Evolutionary conservation across 2,888 invertebrate genomes (phyloP).

Genomic region (Deroplatys truncata): DNA sequence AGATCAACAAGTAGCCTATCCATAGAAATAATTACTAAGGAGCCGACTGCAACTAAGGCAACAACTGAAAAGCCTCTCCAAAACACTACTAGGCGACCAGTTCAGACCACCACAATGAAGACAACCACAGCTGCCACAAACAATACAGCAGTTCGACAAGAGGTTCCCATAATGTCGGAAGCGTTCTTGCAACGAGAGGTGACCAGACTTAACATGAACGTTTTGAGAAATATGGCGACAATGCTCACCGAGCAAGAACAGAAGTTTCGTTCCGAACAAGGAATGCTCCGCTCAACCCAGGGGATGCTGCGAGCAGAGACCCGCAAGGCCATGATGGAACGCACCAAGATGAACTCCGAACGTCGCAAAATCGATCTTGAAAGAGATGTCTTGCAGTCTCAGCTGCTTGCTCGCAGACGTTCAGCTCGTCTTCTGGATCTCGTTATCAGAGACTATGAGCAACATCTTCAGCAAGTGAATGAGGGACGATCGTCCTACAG

Average conservation of each 20-base stretch:
- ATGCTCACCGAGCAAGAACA: conserved; percentile 25
- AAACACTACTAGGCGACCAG: neutral
- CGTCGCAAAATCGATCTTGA: conserved; percentile 27
- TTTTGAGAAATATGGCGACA: conserved; percentile 21
- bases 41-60: neutral
- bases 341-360: conserved; percentile 19
- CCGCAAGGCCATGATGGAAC: conserved; percentile 18
- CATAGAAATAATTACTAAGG: neutral
- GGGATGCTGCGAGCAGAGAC: conserved; percentile 27
- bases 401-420: conserved; percentile 21
- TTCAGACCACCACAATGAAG: neutral
- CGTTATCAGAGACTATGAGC: neutral
- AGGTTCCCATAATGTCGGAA: neutral
- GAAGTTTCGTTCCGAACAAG: conserved; percentile 26
- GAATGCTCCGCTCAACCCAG: conserved; percentile 19
- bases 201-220: conserved; percentile 28
- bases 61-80: neutral
- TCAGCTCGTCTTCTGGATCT: conserved; percentile 5
- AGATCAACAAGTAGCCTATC: neutral
- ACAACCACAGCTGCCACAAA: neutral
- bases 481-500: neutral
- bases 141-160: neutral
- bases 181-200: neutral
- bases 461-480: neutral
- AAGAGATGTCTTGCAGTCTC: conserved; percentile 28